phyloP scores from a whole-genome alignment of 2,797 vertebrate genomes.

The Sus cebifrons region DNA sequence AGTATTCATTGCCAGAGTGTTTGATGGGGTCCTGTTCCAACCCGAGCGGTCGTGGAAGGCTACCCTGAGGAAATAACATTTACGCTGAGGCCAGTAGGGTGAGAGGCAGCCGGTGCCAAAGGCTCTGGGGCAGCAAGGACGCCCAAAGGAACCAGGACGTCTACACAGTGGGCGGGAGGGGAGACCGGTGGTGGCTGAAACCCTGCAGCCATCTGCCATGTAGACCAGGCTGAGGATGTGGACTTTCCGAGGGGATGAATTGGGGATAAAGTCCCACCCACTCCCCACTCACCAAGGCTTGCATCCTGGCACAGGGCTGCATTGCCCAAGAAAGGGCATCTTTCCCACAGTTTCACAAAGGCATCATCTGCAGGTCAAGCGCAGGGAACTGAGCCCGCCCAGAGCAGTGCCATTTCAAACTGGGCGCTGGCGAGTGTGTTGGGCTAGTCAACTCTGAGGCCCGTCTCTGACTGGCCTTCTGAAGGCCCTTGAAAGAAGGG shows the following conservation, averaged over 20 bases:
- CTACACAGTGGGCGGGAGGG: accelerated
- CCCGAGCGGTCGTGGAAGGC: not conserved
- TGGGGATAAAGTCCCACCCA: not conserved
- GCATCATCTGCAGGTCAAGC: not conserved
- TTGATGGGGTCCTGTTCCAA: not conserved
- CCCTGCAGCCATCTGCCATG: accelerated
- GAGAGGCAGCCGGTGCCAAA: not conserved
- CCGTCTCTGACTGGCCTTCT: not conserved
- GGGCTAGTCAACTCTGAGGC: not conserved
- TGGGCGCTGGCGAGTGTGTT: not conserved
- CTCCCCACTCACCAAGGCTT: not conserved
- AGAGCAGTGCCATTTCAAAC: not conserved
- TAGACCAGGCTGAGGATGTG: not conserved
- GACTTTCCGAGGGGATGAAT: not conserved
- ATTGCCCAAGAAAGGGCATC: not conserved
- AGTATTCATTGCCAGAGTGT: not conserved
- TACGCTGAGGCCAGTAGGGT: not conserved
- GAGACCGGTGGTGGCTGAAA: not conserved
- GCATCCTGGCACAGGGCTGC: not conserved
- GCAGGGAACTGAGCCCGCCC: not conserved
- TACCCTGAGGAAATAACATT: not conserved
- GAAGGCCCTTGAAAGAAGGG: not conserved
- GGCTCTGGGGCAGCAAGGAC: not conserved
- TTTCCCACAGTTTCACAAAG: not conserved
- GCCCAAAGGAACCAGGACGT: not conserved